These are phyloP conservation scores for Parnassius glacialis DNA, from an alignment of 2,888 invertebrate genomes.

Conservation along the genomic window DNA sequence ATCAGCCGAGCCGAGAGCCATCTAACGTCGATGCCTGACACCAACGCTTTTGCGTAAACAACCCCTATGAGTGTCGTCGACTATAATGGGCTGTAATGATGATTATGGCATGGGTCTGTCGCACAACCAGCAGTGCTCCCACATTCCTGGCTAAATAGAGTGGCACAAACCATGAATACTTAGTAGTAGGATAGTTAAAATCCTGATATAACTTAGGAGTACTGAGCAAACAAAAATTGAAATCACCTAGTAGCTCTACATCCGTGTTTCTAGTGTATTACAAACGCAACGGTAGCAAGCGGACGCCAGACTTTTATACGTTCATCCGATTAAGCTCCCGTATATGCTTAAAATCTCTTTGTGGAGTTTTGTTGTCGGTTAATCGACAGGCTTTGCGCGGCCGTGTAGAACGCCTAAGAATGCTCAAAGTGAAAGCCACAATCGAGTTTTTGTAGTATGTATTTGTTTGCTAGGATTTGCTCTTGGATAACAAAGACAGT, in stretches of 20 bases:
- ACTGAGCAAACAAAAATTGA: background rate
- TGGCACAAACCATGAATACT: too few relatives aligned
- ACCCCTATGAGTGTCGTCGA: too few relatives aligned
- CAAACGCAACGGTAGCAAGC: conserved; percentile 29
- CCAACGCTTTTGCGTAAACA: too few relatives aligned
- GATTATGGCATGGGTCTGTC: too few relatives aligned
- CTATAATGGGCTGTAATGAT: too few relatives aligned
- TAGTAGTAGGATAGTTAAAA: too few relatives aligned
- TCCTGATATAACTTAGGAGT: too few relatives aligned
- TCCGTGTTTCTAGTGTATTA: conserved; percentile 27
- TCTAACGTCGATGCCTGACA: too few relatives aligned
- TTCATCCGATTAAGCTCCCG: conserved; percentile 71
- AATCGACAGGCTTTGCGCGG: conserved; percentile 59
- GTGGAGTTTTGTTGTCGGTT: conserved; percentile 59
- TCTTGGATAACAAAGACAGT: conserved; percentile 8
- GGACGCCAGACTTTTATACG: conserved; percentile 60
- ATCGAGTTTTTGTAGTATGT: conserved; percentile 9
- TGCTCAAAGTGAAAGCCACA: conserved; percentile 42
- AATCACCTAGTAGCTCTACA: conserved; percentile 6
- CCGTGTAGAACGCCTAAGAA: conserved; percentile 52
- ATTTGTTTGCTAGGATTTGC: conserved; percentile 6
- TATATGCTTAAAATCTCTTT: conserved; percentile 74
- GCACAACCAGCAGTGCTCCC: too few relatives aligned
- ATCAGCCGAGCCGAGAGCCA: too few relatives aligned
- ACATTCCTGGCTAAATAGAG: too few relatives aligned